Base-by-base conservation (phyloP, 2,797 vertebrate genomes). In the Heteromormyrus szaboi region DNA sequence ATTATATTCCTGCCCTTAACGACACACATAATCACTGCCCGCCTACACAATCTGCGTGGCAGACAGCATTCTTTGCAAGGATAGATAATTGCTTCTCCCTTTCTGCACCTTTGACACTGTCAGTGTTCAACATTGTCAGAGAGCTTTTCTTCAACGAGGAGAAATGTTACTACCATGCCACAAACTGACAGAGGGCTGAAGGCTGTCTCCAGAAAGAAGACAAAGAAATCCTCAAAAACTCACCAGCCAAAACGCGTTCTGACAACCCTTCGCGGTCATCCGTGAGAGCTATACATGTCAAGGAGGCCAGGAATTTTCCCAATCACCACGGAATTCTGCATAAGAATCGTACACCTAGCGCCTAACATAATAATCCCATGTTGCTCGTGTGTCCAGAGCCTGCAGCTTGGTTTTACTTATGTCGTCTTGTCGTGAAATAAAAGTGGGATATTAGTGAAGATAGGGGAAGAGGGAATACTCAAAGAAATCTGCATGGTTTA, bases 1-100 rank as follows among this genome's bases (percentile, higher is more conserved):
- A 87, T 84, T 89, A 87, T 76, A 89, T 83, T 89, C n/a, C 50
- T 68, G 48, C 84, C 53, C 72, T 11, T 62, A 87, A 89, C 25
- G 37, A 87, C 53, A 81, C 14, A 56, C 65, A 89, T 83, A 89
- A 89, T 87, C 86, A 83, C 65, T n/a, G 50, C 6, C 68, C 68
- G 25, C 72, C 89, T 72, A 89, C 86, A 51, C 37, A 54, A n/a
- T 37, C 62, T 25, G 88, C 59, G 14, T 51, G 56, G 22, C 79
- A 85, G 88, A 68, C 62, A 29, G 29, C 11, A 22, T 59, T 72
- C 84, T 48, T 76, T 76, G 59, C 88, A n/a, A 17, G 2, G 59
- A 68, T 33, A 54, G 29, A 89, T 85, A 53, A 86, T 72, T 53
- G 25, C 46, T 72, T 68, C 54, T 85, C 72, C 50, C 62, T 88